phyloP scores from a whole-genome alignment of 2,797 vertebrate genomes.

The Ptychobarbus kaznakovi region DNA sequence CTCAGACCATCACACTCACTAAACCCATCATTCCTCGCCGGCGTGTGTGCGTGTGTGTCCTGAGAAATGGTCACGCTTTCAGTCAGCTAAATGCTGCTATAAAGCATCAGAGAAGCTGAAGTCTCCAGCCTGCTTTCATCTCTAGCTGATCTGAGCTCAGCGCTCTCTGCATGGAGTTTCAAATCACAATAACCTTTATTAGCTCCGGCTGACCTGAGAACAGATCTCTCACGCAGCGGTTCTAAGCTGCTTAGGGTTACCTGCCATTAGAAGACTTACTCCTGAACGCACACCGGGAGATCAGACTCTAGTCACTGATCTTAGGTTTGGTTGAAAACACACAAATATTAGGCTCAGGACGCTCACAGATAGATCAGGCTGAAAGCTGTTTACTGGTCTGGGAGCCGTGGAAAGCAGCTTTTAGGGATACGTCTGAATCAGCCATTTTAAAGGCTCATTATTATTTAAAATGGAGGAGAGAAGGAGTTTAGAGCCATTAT shows the following conservation, averaged over 20 bases:
- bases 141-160: constrained; percentile 53
- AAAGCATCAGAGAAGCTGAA: constrained; percentile 50
- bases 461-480: constrained; percentile 54
- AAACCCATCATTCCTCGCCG: constrained; percentile 52
- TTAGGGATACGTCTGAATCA: constrained; percentile 42
- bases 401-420: constrained; percentile 45
- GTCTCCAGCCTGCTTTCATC: constrained; percentile 51
- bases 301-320: constrained; percentile 36
- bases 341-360: constrained; percentile 23
- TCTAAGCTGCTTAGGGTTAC: constrained; percentile 52
- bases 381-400: constrained; percentile 42
- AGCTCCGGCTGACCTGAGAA: constrained; percentile 47
- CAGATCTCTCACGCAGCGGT: constrained; percentile 2
- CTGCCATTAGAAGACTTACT: constrained; percentile 45
- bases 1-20: constrained; percentile 52
- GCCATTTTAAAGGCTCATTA: constrained; percentile 55
- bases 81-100: constrained; percentile 49
- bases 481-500: constrained; percentile 45
- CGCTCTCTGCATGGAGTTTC: constrained; percentile 30
- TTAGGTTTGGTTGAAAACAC: constrained; percentile 48
- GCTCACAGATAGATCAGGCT: constrained; percentile 24
- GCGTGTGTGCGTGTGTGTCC: constrained; percentile 45
- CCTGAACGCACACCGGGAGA: constrained; percentile 37
- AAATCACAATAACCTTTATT: constrained; percentile 51
- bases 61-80: constrained; percentile 53